Conservation (phyloP, 2,797 vertebrate genomes). For the Strix occidentalis region DNA sequence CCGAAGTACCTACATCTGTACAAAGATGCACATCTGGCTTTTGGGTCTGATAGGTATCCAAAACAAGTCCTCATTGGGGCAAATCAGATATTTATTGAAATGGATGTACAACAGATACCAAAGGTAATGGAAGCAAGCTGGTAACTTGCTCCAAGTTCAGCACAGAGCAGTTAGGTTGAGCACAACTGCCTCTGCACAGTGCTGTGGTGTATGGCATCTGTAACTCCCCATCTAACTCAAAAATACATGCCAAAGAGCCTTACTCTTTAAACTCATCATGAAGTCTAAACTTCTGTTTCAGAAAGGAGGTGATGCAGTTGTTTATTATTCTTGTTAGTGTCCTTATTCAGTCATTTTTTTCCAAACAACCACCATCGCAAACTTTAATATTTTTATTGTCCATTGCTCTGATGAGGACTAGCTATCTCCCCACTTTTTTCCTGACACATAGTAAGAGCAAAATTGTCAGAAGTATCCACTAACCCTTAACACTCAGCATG, state of each 20-base stretch:
- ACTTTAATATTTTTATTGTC: not conserved
- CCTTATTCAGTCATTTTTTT: not conserved
- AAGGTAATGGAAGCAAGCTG: not conserved
- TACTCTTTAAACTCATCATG: not conserved
- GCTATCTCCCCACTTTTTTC: not conserved
- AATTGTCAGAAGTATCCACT: not conserved
- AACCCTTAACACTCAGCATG: not conserved
- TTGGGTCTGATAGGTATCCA: not conserved
- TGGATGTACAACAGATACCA: not conserved
- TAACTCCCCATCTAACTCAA: not conserved
- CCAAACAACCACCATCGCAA: not conserved
- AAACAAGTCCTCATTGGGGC: not conserved
- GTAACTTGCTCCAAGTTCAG: not conserved
- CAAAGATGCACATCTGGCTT: not conserved
- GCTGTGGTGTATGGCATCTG: not conserved
- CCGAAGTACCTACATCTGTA: not conserved
- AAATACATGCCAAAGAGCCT: not conserved
- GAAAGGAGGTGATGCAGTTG: not conserved
- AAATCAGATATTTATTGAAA: not conserved
- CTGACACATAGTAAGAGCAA: not conserved
- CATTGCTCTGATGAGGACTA: not conserved
- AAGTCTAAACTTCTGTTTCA: not conserved
- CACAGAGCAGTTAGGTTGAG: not conserved
- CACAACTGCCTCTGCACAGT: not conserved
- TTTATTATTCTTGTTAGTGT: not conserved